Conservation (phyloP, 2,113 vertebrate species). For the Cyanoderma ruficeps region DNA sequence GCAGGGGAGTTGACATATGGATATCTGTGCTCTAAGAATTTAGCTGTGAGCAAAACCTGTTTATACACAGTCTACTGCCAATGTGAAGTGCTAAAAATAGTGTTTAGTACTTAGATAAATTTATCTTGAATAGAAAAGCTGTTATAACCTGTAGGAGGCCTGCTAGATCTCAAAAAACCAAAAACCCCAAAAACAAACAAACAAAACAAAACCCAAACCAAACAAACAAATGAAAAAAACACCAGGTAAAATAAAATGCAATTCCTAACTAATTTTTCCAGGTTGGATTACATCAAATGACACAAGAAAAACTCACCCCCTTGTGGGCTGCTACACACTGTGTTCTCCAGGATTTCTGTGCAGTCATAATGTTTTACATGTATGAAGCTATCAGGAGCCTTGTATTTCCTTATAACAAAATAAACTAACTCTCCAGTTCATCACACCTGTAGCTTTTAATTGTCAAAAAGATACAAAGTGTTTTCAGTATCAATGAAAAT, state of each 20-base stretch:
- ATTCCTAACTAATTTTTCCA: not conserved
- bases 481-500: constrained; percentile 98
- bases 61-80: constrained; percentile 15
- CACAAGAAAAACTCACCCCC: not conserved
- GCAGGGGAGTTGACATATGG: not conserved
- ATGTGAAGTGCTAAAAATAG: not conserved
- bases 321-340: not conserved
- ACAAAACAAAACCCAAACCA: not conserved
- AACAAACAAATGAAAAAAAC: not conserved
- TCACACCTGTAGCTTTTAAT: not conserved
- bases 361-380: not conserved
- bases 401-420: not conserved
- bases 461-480: constrained; percentile 92
- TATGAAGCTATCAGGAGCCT: not conserved
- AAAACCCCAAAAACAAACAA: not conserved
- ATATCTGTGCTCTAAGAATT: not conserved
- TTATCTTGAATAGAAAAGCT: constrained; percentile 18
- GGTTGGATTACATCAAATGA: not conserved
- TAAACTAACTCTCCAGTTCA: not conserved
- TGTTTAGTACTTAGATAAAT: not conserved
- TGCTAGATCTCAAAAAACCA: not conserved
- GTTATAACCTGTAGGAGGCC: not conserved
- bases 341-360: not conserved
- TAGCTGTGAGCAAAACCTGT: constrained; percentile 8
- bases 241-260: not conserved